These are phyloP conservation scores for Sebastes cheni DNA, from an alignment of 2,797 vertebrate species.

Conservation along the genomic window DNA sequence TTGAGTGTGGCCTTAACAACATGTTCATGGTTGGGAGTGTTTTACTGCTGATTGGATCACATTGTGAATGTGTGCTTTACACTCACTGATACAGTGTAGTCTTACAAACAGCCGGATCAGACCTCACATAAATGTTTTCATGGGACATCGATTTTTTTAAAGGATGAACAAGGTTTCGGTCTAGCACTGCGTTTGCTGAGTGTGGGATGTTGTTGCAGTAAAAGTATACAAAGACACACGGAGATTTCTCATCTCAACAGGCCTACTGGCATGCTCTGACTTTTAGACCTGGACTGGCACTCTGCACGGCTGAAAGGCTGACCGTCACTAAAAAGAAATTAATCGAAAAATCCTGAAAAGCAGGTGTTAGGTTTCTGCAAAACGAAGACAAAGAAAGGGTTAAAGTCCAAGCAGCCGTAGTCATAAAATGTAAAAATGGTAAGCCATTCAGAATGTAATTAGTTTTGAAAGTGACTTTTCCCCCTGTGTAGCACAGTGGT, in stretches of 20 bases:
- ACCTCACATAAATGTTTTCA: slow-evolving; percentile 40
- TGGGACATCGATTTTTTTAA: neutral
- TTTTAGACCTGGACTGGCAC: neutral
- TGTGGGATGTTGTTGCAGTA: neutral
- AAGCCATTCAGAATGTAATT: neutral
- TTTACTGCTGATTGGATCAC: slow-evolving; percentile 72
- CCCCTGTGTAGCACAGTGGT: neutral
- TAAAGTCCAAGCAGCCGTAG: neutral
- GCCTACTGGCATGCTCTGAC: neutral
- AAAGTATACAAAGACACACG: neutral
- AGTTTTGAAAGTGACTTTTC: neutral
- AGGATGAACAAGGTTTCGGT: slow-evolving; percentile 5
- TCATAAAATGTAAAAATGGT: neutral
- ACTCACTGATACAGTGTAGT: slow-evolving; percentile 15
- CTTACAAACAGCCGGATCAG: neutral
- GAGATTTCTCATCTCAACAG: neutral
- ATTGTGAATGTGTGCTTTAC: slow-evolving; percentile 21
- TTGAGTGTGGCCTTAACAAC: slow-evolving; percentile 40
- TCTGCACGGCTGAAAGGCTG: neutral
- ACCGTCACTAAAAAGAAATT: neutral
- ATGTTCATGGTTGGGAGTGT: slow-evolving; percentile 33
- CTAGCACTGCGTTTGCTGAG: neutral
- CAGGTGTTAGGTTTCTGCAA: neutral
- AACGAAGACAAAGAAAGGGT: neutral
- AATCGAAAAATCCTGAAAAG: neutral